phyloP scores from a whole-genome alignment of 2,888 invertebrate genomes.

The Eledona agricola region DNA sequence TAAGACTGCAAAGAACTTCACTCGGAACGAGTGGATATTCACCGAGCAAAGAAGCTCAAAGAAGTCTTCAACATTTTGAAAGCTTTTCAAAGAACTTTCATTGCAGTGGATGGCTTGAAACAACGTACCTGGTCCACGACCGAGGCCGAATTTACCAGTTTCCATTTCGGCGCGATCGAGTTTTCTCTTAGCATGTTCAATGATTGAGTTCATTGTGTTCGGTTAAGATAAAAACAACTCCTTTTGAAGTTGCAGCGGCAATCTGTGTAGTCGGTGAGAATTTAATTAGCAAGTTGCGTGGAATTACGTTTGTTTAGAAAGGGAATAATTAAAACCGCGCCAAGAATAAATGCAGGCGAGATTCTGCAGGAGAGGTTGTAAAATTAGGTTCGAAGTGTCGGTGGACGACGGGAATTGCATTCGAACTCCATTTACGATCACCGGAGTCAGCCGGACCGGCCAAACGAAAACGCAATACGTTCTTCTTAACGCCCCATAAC shows the following conservation, averaged over 20 bases:
- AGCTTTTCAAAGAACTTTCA: too few species aligned
- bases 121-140: too few species aligned
- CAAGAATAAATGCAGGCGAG: constrained; percentile 23
- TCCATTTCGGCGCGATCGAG: constrained; percentile 8
- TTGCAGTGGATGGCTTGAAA: too few species aligned
- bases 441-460: constrained; percentile 43
- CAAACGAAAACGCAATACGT: constrained; percentile 43
- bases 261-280: constrained; percentile 32
- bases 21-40: too few species aligned
- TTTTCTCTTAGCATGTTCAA: constrained; percentile 26
- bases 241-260: constrained; percentile 26
- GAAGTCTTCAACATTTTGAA: too few species aligned
- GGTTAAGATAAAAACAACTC: constrained; percentile 31
- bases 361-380: constrained; percentile 20
- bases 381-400: constrained; percentile 32
- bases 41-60: too few species aligned
- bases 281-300: constrained; percentile 36
- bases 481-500: constrained; percentile 51
- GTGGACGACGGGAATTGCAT: constrained; percentile 32
- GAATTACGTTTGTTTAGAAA: constrained; percentile 31
- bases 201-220: constrained; percentile 27
- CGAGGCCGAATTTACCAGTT: constrained; percentile 9
- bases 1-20: too few species aligned
- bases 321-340: constrained; percentile 35
- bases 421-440: constrained; percentile 42